Percentiles rank a stretch among this genome's conserved stretches.
These are phyloP conservation scores for Dolichoris vasculosae DNA, from an alignment of 1,140 invertebrate species.

Conservation along the genomic window DNA sequence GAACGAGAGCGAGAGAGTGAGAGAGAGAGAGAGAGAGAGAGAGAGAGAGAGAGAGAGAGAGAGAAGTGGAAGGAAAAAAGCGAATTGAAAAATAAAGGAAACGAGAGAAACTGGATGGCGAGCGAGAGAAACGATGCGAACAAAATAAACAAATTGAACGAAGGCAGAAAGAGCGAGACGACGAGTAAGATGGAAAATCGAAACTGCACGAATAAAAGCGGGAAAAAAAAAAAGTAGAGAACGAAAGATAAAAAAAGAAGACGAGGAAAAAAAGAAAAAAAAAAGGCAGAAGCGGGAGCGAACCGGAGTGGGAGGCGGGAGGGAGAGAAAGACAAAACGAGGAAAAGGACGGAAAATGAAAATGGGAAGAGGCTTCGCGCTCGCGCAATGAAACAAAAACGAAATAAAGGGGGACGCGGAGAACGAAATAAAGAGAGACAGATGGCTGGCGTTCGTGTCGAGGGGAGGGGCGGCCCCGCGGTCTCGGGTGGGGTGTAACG, in stretches of 20 bases:
- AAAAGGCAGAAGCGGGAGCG: background rate
- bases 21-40: slow-evolving; percentile 17
- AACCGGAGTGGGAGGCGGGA: slow-evolving; percentile 19
- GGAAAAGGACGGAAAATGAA: slow-evolving; percentile 46
- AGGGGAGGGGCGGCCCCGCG: background rate
- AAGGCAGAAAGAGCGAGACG: slow-evolving; percentile 20
- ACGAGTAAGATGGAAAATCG: slow-evolving; percentile 38
- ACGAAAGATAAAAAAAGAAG: slow-evolving; percentile 5
- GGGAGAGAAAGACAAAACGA: slow-evolving; percentile 11
- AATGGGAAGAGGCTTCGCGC: background rate
- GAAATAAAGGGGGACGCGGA: slow-evolving; percentile 30
- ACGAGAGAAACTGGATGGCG: slow-evolving; percentile 31
- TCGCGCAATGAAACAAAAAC: slow-evolving; percentile 14
- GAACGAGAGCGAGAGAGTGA: background rate
- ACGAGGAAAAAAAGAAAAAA: background rate
- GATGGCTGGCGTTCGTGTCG: slow-evolving; percentile 8
- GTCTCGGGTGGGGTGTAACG: background rate
- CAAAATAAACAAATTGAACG: slow-evolving; percentile 51
- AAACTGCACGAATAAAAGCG: slow-evolving; percentile 38
- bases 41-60: background rate
- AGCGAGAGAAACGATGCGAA: slow-evolving; percentile 37
- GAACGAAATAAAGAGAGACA: slow-evolving; percentile 41
- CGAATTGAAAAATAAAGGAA: slow-evolving; percentile 42
- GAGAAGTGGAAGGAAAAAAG: background rate
- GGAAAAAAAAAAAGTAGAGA: background rate